These are phyloP conservation scores for Pavo muticus DNA, from an alignment of 2,113 vertebrate species.

Conservation along the genomic window DNA sequence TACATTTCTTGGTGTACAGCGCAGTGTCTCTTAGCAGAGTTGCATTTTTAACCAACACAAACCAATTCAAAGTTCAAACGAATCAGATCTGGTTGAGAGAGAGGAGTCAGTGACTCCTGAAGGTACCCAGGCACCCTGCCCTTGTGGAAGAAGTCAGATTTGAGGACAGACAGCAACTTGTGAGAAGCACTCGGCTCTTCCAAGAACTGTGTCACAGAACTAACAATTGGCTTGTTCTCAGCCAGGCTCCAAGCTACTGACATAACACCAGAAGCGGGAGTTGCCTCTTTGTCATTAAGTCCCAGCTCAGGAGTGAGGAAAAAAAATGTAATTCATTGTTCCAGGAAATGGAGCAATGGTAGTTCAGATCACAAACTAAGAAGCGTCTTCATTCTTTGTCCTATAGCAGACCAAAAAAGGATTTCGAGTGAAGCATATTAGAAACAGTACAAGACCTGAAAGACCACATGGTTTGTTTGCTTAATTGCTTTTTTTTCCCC, in stretches of 20 bases:
- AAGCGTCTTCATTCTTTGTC: background rate
- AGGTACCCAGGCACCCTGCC: background rate
- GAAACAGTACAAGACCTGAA: background rate
- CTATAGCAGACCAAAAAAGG: background rate
- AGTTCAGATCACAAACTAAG: background rate
- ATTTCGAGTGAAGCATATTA: background rate
- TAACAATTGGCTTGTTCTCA: background rate
- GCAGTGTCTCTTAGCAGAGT: background rate
- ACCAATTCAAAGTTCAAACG: background rate
- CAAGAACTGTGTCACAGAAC: background rate
- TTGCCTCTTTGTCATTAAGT: accelerated
- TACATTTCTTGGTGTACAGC: background rate
- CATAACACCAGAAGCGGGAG: background rate
- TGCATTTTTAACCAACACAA: background rate
- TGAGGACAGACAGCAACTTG: background rate
- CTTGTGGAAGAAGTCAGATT: background rate
- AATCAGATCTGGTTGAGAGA: background rate
- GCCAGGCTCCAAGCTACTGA: background rate
- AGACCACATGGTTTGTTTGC: background rate
- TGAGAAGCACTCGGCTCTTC: background rate
- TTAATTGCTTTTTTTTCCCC: background rate
- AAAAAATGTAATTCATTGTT: background rate
- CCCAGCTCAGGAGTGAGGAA: background rate
- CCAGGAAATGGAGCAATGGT: background rate
- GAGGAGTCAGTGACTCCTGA: background rate